Base-by-base conservation (phyloP, 2,113 vertebrate genomes). In the Monopterus albus region DNA sequence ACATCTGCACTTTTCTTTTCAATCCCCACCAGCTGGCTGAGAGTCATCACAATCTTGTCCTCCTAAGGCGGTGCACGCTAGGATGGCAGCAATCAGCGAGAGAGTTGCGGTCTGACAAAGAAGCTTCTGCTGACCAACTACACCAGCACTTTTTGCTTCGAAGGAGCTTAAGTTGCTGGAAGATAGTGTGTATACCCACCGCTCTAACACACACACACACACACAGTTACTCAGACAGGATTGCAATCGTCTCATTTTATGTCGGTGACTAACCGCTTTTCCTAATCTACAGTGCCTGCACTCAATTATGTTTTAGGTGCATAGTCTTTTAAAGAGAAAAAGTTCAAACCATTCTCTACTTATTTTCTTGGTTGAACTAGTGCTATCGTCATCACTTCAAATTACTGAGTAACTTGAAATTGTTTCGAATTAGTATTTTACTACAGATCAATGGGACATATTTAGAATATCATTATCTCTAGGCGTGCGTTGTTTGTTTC, bases 11-110 rank as follows among this genome's bases (percentile, higher is more conserved):
- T 68, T 70, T 79, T 40, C 79, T 63, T 47, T 70, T 88, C 29
- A 78, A 69, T 83, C 66, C 72, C 43, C 11, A 62, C 78, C 78
- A 99, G 98, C 82, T 95, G 85, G 95, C 97, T 10, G 57, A 90
- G 83, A 87, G 62, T 75, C 94, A 97, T 84, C 82, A 94, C 63
- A 81, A 52, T 70, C 75, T 76, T 49, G 38, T 42, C 38, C 73
- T 96, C 49, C 91, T 95, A 88, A 94, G 87, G 72, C 89, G 73
- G 29, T 95, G 81, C 72, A 84, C 95, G 40, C 72, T 90, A 58
- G 25, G 31, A 73, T 99, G 97, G 97, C 87, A 89, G 40, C 92
- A 77, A 69, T 58, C 73, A 3, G 62, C 90, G 28, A 90, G 71
- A 62, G 79, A 89, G 58, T 89, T 76, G 21, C 50, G 91, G 79